Percentiles rank a stretch among this genome's conserved stretches.
phyloP scores from a whole-genome alignment of 30 jellyfish, hydroid and myxozoan species.

The Sanderia malayensis region DNA sequence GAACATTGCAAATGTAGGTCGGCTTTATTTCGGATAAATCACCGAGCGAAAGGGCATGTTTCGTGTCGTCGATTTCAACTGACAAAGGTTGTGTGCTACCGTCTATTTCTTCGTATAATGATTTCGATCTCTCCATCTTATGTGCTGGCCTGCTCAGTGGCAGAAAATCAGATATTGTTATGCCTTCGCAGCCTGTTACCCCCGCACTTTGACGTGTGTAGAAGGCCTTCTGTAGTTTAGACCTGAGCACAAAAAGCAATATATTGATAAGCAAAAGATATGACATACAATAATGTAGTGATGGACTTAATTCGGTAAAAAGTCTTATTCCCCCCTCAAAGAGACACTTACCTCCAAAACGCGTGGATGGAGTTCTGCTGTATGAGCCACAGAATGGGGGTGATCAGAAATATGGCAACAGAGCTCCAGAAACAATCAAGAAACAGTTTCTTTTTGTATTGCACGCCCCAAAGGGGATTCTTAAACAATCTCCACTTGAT shows the following conservation, averaged over 20 bases:
- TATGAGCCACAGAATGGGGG: conserved; percentile 50
- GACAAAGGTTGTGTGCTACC: too few relatives aligned
- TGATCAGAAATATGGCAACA: conserved; percentile 42
- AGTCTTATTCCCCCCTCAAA: too few relatives aligned
- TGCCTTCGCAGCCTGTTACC: conserved; percentile 57
- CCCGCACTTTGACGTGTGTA: conserved; percentile 66
- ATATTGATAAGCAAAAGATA: too few relatives aligned
- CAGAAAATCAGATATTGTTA: conserved; percentile 45
- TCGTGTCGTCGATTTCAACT: too few relatives aligned
- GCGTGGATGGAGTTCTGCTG: conserved; percentile 73
- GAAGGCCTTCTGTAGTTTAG: conserved; percentile 66
- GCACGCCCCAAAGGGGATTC: conserved; percentile 47
- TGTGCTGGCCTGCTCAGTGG: conserved; percentile 30
- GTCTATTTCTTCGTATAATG: conserved; percentile 23
- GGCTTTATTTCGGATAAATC: conserved; percentile 53
- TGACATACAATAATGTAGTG: too few relatives aligned
- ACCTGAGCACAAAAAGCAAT: too few relatives aligned
- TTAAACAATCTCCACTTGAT: conserved; percentile 52
- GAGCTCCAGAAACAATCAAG: conserved; percentile 44
- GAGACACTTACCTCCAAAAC: conserved; percentile 74
- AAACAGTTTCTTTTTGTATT: conserved; percentile 22
- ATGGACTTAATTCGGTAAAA: too few relatives aligned
- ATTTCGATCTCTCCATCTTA: not conserved
- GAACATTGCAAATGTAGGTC: conserved; percentile 47
- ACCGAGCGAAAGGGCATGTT: conserved; percentile 37